Evolutionary conservation across 1,140 invertebrate species (phyloP).

Genomic region (Caerostris extrusa): DNA sequence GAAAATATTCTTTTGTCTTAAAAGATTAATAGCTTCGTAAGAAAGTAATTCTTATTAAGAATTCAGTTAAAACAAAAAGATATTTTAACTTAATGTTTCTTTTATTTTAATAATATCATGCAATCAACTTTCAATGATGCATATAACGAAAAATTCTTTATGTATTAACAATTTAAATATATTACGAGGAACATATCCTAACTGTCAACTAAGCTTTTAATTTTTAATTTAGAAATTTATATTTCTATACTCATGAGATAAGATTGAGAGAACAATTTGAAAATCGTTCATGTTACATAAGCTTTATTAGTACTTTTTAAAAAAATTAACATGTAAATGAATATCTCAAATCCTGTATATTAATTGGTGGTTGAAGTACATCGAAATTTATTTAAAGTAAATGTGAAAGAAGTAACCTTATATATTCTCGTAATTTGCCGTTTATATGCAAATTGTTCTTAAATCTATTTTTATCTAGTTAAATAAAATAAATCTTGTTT

Average conservation of each 20-base stretch:
- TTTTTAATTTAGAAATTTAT: conserved; percentile 20
- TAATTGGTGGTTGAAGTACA: not conserved
- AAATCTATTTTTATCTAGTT: not conserved
- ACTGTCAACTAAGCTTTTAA: conserved; percentile 3
- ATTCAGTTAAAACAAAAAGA: conserved; percentile 12
- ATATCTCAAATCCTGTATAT: not conserved
- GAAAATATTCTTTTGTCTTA: not conserved
- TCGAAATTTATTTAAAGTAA: not conserved
- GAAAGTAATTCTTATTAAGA: not conserved
- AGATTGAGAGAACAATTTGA: not conserved
- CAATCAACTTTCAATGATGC: not conserved
- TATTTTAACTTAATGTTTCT: not conserved
- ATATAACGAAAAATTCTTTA: conserved; percentile 1
- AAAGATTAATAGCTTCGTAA: conserved; percentile 6
- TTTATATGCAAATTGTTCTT: not conserved
- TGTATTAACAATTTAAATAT: not conserved
- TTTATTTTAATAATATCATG: not conserved
- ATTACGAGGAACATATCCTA: not conserved
- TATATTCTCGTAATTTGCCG: not conserved
- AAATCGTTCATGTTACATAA: not conserved
- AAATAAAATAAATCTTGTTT: not conserved
- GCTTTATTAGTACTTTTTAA: not conserved
- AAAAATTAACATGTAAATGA: not conserved
- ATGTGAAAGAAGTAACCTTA: not conserved
- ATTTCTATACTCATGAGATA: not conserved